These are phyloP conservation scores for Stichopus chloronotus DNA, from an alignment of 35 echinoderm and acorn worm species.

Conservation along the genomic window DNA sequence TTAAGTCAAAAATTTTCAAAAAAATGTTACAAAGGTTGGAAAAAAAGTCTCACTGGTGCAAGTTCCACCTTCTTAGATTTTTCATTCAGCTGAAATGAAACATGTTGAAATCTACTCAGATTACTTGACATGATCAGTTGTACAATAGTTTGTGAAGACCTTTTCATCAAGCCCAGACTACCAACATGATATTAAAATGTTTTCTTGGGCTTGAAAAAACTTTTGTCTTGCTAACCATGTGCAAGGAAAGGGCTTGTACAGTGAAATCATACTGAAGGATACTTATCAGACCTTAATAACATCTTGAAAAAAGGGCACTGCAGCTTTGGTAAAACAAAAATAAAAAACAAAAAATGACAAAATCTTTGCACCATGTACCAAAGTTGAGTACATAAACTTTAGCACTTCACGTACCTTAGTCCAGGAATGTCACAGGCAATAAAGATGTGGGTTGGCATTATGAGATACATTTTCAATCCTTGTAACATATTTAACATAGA, in stretches of 20 bases:
- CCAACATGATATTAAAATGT: background rate
- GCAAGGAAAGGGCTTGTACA: background rate
- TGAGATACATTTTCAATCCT: background rate
- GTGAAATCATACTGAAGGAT: background rate
- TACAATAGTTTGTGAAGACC: background rate
- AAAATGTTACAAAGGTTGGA: background rate
- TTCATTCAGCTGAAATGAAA: background rate
- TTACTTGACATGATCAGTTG: constrained; percentile 2
- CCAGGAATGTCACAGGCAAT: background rate
- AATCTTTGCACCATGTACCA: background rate
- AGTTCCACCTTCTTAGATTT: background rate
- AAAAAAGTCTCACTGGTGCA: background rate
- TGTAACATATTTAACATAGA: background rate
- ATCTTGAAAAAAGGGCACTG: background rate
- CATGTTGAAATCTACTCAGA: background rate
- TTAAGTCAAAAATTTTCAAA: background rate
- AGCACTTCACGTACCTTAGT: background rate
- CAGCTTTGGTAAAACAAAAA: background rate
- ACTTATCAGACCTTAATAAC: background rate
- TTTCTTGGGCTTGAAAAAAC: background rate
- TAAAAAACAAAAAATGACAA: background rate
- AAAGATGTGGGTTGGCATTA: background rate
- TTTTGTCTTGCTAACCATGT: background rate
- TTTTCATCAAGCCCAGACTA: background rate
- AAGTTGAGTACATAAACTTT: background rate